Conservation (phyloP, 2,113 vertebrate species). For the Crocuta crocuta region DNA sequence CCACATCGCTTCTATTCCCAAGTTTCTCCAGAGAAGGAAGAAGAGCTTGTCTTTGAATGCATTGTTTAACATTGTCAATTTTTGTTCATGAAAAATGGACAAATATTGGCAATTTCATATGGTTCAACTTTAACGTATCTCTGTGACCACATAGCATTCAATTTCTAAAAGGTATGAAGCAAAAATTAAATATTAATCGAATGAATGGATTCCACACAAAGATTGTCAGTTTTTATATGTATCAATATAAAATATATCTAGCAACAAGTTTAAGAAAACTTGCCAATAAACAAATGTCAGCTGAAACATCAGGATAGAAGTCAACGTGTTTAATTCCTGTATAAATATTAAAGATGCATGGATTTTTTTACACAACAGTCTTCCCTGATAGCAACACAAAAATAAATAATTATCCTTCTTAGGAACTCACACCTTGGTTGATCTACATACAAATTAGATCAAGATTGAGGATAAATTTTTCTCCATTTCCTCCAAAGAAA, state of each 20-base stretch:
- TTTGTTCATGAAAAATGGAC: neutral
- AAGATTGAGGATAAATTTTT: slow-evolving; percentile 34
- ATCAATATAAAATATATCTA: neutral
- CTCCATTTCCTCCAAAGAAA: slow-evolving; percentile 2
- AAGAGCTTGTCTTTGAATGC: neutral
- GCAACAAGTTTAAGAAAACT: slow-evolving; percentile 1
- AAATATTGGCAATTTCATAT: neutral
- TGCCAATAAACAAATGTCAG: slow-evolving; percentile 41
- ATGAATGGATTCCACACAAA: neutral
- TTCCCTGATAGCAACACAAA: slow-evolving; percentile 40
- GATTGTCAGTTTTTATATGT: neutral
- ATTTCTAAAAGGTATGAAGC: neutral
- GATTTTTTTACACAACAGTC: neutral
- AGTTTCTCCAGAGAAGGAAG: neutral
- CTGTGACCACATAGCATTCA: neutral
- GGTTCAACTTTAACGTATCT: neutral
- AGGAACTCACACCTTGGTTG: neutral
- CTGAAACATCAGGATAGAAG: neutral
- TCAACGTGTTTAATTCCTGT: neutral
- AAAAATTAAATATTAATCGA: slow-evolving; percentile 31
- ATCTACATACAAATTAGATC: neutral
- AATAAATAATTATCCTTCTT: slow-evolving; percentile 8
- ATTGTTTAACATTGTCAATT: neutral
- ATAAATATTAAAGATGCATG: neutral
- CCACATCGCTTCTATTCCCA: neutral